Base-by-base conservation (phyloP, 2,888 invertebrate genomes). In the Drosophila subsilvestris region DNA sequence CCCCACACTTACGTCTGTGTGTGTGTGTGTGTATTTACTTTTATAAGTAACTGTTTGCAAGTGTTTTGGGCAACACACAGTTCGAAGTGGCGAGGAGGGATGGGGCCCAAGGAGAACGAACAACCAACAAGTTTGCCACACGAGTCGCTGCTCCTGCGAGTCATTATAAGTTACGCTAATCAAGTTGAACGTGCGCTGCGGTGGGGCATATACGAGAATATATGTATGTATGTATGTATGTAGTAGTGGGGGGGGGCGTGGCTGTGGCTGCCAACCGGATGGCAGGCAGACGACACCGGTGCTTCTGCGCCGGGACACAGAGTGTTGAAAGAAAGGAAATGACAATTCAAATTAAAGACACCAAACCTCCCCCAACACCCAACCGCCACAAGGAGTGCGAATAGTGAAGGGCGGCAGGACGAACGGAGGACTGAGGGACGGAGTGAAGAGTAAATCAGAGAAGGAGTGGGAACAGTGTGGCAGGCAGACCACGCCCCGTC, bases 91-190 rank as follows among this genome's bases (percentile, higher is more conserved):
- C 5, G 25, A 4, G 6, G 1, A 25, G 25, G 25, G 25, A 4
- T 0, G 0, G 29, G 57, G 17, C n/a, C 42, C 53, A 43, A 22
- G 22, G 54, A 51, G 51, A 45, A 27, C 49, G 51, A 45, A 27
- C 49, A 51, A 53, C 61, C 69, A 69, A 63, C 63, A 69, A 72
- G 60, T 70, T 57, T 54, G 63, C 7, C 53, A 63, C 79, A 59
- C 49, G 50, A 62, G 63, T 60, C 63, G 63, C 76, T 74, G 74
- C 86, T 83, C 87, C 78, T 82, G 85, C 85, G 78, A 85, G 86
- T 88, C 82, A 87, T 89, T 84, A 89, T 76, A 79, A 88, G 87
- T 85, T 85, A 74, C 85, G 88, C 89, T 89, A 85, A 85, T 85
- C 88, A 85, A 89, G 79, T 87, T 87, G 82, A 89, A 85, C 86